phyloP scores from a whole-genome alignment of 2,113 vertebrate genomes.

The Rhabdomys dilectus region DNA sequence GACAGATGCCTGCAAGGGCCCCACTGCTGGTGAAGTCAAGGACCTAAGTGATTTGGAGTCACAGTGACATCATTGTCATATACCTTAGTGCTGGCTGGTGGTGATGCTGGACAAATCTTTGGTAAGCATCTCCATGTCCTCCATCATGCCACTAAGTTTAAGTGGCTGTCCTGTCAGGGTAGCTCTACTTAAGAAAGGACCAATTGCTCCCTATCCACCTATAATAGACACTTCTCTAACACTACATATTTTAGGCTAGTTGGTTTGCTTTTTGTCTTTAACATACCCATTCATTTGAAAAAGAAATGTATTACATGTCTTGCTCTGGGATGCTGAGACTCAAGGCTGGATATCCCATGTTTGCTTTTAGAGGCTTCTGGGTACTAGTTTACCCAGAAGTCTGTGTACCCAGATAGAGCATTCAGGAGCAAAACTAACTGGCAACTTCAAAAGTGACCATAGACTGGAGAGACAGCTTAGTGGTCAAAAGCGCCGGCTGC shows the following conservation, averaged over 20 bases:
- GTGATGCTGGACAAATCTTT: accelerated
- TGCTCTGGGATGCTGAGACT: not conserved
- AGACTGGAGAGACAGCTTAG: too few species aligned
- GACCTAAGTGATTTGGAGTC: accelerated
- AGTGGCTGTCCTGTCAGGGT: not conserved
- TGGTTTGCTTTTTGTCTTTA: not conserved
- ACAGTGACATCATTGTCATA: accelerated
- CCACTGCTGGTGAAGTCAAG: not conserved
- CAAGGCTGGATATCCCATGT: too few species aligned
- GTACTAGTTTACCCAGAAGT: not conserved
- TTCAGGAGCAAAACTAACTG: too few species aligned
- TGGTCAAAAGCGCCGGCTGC: too few species aligned
- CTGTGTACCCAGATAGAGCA: too few species aligned
- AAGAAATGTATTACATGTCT: not conserved
- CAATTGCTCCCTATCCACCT: too few species aligned
- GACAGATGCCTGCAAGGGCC: not conserved
- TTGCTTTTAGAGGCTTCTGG: not conserved
- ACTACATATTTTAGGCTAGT: too few species aligned
- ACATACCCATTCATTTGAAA: not conserved
- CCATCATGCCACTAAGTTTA: accelerated
- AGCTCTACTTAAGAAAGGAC: not conserved
- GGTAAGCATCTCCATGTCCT: accelerated
- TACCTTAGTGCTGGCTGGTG: accelerated
- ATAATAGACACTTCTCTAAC: not conserved
- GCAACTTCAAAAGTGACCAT: too few species aligned